phyloP scores from a whole-genome alignment of 64 coral and sea anemone genomes.

The Montipora capricornis region DNA sequence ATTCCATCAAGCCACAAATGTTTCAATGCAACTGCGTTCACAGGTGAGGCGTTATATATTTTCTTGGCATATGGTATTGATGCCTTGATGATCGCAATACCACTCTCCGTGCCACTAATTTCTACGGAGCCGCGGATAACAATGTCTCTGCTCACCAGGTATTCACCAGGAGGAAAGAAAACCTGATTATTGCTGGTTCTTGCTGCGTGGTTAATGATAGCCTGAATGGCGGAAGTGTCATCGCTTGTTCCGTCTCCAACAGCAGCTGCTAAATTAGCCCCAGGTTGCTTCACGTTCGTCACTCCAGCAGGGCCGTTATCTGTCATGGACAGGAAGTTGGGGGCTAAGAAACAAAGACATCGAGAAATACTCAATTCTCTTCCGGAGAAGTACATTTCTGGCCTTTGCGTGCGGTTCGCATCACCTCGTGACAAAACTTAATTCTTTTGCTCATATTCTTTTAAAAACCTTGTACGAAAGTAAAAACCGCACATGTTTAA shows the following conservation, averaged over 20 bases:
- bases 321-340: neutral
- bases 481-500: too few species aligned
- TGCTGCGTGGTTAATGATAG: neutral
- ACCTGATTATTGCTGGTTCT: neutral
- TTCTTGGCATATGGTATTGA: neutral
- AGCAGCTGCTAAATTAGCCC: neutral
- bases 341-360: neutral
- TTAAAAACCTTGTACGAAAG: too few species aligned
- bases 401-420: neutral
- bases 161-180: slow-evolving; percentile 55
- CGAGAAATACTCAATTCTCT: neutral
- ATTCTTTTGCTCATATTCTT: too few species aligned
- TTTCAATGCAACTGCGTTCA: neutral
- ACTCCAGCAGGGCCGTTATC: slow-evolving; percentile 15
- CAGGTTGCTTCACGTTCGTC: slow-evolving; percentile 32
- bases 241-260: slow-evolving; percentile 34
- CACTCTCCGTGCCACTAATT: slow-evolving; percentile 15
- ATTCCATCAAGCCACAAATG: slow-evolving; percentile 33
- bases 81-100: slow-evolving; percentile 21
- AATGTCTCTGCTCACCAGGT: slow-evolving; percentile 14
- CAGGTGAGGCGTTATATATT: neutral
- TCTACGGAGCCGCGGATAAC: neutral
- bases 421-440: neutral
- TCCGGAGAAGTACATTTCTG: neutral
- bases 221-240: slow-evolving; percentile 19